Evolutionary conservation across 2,888 invertebrate species (phyloP), one percentile per base, ranked within the genome.

Genomic region (Drosophila gaucha): DNA sequence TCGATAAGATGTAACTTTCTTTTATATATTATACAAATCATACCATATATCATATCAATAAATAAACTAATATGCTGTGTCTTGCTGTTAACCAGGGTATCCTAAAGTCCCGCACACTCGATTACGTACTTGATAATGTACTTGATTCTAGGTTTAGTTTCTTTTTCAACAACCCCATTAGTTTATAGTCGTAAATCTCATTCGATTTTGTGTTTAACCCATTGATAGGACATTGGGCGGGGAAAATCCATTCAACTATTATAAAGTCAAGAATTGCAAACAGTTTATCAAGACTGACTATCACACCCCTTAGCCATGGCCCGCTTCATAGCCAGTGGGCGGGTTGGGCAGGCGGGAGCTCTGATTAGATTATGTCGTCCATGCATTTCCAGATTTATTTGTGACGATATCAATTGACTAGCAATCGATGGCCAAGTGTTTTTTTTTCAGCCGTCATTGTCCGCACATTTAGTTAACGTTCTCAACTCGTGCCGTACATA

Each of bases 331-430:
- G 16, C 8, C 9, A 46, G 39, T 70, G 57, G 60, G 58, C 54
- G 52, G 49, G 52, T 26, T 30, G 26, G 41, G 36, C 35, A 20
- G 22, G 16, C 18, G 22, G 2, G 16, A 3, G 31, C 16, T 28
- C 80, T 80, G 83, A 84, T 84, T 77, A 84, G 83, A 84, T 84
- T 84, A 86, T 67, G 78, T 71, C 66, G 51, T 28, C 31, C 57
- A 47, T 57, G 52, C 50, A 60, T 55, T 41, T 54, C 39, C 78
- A 80, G 88, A 88, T 86, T 86, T 84, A 74, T 65, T 67, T 65
- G 59, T 18, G 33, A 16, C 36, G 63, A 52, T 69, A 63, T 35
- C 56, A 47, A 58, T 22, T 41, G 54, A 43, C 54, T 59, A 43
- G 67, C 67, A 41, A 63, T 62, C 28, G 44, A 31, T 46, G 62